Percentiles rank a stretch among this genome's conserved stretches.
phyloP scores from a whole-genome alignment of 1,140 invertebrate species.

The Trichonephila inaurata region DNA sequence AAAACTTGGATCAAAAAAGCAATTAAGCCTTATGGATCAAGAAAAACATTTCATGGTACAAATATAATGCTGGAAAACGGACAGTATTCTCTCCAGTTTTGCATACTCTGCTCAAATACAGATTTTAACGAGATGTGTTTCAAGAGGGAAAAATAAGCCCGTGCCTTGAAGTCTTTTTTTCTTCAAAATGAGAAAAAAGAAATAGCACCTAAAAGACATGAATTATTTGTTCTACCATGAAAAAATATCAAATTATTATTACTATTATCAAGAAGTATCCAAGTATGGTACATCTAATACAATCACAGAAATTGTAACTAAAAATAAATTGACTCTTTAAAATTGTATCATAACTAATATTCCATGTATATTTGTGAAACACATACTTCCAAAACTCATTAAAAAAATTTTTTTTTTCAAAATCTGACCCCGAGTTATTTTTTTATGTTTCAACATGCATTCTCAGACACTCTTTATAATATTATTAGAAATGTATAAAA shows the following conservation, averaged over 20 bases:
- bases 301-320: too few relatives aligned
- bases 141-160: neutral
- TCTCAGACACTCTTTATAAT: too few relatives aligned
- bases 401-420: neutral
- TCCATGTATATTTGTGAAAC: neutral
- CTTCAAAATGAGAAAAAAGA: too few relatives aligned
- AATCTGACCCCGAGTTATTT: neutral
- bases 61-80: neutral
- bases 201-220: too few relatives aligned
- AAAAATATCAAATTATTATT: too few relatives aligned
- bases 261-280: too few relatives aligned
- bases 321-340: too few relatives aligned
- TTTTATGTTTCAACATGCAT: neutral
- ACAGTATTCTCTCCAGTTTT: neutral
- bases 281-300: too few relatives aligned
- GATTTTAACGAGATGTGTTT: neutral
- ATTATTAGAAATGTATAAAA: too few relatives aligned
- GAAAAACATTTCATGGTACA: neutral
- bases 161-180: neutral
- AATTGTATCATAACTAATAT: neutral
- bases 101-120: neutral
- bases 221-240: too few relatives aligned
- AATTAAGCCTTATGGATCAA: conserved; percentile 2
- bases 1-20: neutral
- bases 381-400: conserved; percentile 10